Evolutionary conservation across 2,888 invertebrate genomes (phyloP).

Genomic region (Lysandra bellargus): DNA sequence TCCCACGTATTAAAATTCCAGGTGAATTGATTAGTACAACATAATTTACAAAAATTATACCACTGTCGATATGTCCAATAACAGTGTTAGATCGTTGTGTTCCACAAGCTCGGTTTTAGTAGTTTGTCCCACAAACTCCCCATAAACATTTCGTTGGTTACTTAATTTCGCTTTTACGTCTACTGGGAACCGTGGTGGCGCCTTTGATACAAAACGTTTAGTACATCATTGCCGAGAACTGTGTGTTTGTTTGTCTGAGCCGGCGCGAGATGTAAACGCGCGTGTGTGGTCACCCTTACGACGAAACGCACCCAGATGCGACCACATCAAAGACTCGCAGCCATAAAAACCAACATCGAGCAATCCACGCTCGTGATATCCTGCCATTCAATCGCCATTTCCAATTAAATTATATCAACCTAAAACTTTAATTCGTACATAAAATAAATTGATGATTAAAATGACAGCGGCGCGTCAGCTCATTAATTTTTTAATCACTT

Average conservation of each 20-base stretch:
- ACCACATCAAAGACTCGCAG: constrained; percentile 70
- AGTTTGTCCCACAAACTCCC: constrained; percentile 12
- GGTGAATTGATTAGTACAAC: not conserved
- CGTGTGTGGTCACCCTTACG: constrained; percentile 81
- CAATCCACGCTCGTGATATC: constrained; percentile 8
- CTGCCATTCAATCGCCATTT: not conserved
- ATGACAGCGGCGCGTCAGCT: constrained; percentile 7
- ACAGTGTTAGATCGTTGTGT: not conserved
- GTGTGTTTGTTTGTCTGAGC: constrained; percentile 78
- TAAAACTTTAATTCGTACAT: constrained; percentile 6
- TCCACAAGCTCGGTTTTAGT: constrained; percentile 1
- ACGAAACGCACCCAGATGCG: constrained; percentile 78
- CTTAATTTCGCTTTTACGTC: constrained; percentile 40
- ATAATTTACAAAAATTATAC: not conserved
- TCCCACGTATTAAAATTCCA: not conserved
- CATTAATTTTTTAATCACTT: constrained; percentile 22
- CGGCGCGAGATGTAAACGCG: constrained; percentile 77
- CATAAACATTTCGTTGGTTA: constrained; percentile 38
- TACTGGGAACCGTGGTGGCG: constrained; percentile 60
- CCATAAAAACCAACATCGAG: constrained; percentile 61
- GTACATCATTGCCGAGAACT: constrained; percentile 71
- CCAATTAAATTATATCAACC: constrained; percentile 25
- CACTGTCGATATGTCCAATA: not conserved
- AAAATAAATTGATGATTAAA: constrained; percentile 1
- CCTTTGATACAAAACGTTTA: constrained; percentile 70